These are phyloP conservation scores for Erebia palarica DNA, from an alignment of 2,888 invertebrate species.

Conservation along the genomic window DNA sequence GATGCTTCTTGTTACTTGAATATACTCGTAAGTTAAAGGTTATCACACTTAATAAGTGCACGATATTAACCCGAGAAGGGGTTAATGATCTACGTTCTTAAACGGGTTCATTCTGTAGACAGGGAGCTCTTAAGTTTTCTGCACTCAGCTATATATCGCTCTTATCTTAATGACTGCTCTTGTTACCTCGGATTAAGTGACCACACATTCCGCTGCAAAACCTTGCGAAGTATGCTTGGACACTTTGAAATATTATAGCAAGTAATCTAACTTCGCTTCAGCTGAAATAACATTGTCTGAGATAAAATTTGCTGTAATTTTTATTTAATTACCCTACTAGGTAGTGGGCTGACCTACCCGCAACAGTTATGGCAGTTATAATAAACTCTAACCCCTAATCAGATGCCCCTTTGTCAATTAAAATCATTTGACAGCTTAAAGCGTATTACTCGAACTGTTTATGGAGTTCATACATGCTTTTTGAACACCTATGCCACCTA, in stretches of 20 bases:
- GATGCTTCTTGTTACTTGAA: too few relatives aligned
- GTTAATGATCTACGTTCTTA: conserved; percentile 27
- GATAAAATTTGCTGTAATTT: not conserved
- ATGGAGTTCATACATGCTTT: too few relatives aligned
- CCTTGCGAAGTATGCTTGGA: conserved; percentile 9
- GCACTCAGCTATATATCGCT: conserved; percentile 41
- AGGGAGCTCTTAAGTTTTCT: conserved; percentile 35
- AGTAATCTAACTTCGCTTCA: not conserved
- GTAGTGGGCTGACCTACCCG: too few relatives aligned
- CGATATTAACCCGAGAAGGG: conserved; percentile 24
- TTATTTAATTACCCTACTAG: too few relatives aligned
- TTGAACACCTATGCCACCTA: too few relatives aligned
- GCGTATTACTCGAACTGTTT: too few relatives aligned
- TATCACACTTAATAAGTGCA: conserved; percentile 7
- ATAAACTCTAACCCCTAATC: too few relatives aligned
- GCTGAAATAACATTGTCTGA: not conserved
- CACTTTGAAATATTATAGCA: conserved; percentile 17
- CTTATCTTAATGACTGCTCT: conserved; percentile 45
- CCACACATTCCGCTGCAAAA: conserved; percentile 33
- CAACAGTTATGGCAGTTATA: too few relatives aligned
- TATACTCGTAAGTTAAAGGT: too few relatives aligned
- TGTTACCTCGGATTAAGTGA: conserved; percentile 45
- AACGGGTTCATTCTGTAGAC: conserved; percentile 37
- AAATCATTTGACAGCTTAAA: too few relatives aligned
- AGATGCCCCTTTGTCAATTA: too few relatives aligned